Conservation (phyloP, 2,113 vertebrate species). For the Myanophis thanlyinensis region DNA sequence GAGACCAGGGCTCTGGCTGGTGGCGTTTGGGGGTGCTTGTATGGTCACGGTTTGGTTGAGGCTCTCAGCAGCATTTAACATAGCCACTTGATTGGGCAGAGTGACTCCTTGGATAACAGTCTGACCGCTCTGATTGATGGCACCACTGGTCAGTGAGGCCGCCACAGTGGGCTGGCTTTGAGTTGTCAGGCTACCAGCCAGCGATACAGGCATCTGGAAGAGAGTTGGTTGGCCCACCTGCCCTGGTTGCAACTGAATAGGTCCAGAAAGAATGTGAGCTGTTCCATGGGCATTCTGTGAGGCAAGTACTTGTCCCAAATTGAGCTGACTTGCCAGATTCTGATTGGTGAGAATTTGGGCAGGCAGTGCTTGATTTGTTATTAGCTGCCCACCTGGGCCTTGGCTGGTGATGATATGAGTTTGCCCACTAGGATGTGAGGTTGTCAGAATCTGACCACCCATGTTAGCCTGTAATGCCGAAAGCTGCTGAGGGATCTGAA, state of each 20-base stretch:
- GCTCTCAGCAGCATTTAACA: constrained; percentile 80
- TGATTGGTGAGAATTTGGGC: constrained; percentile 85
- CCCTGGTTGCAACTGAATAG: constrained; percentile 86
- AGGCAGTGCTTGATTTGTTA: constrained; percentile 79
- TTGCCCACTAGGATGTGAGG: constrained; percentile 76
- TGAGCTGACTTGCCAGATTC: constrained; percentile 78
- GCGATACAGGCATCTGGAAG: constrained; percentile 91
- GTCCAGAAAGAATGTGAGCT: constrained; percentile 87
- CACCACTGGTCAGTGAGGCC: constrained; percentile 39
- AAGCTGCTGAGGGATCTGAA: constrained; percentile 71
- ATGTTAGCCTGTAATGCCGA: constrained; percentile 80
- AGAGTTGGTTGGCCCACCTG: constrained; percentile 85
- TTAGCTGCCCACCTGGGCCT: constrained; percentile 82
- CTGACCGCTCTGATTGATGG: constrained; percentile 65
- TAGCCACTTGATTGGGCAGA: constrained; percentile 85
- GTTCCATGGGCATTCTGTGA: constrained; percentile 85
- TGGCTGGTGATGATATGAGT: constrained; percentile 85
- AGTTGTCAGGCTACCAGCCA: constrained; percentile 72
- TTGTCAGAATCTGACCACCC: constrained; percentile 80
- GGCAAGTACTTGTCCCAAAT: constrained; percentile 84
- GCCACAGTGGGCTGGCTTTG: constrained; percentile 71
- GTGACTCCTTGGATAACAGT: constrained; percentile 90
- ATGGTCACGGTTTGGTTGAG: constrained; percentile 81
- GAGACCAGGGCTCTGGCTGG: constrained; percentile 62
- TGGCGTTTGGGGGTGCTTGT: constrained; percentile 70